Evolutionary conservation across 2,113 vertebrate genomes (phyloP).

Genomic region (Pluvianellus socialis): DNA sequence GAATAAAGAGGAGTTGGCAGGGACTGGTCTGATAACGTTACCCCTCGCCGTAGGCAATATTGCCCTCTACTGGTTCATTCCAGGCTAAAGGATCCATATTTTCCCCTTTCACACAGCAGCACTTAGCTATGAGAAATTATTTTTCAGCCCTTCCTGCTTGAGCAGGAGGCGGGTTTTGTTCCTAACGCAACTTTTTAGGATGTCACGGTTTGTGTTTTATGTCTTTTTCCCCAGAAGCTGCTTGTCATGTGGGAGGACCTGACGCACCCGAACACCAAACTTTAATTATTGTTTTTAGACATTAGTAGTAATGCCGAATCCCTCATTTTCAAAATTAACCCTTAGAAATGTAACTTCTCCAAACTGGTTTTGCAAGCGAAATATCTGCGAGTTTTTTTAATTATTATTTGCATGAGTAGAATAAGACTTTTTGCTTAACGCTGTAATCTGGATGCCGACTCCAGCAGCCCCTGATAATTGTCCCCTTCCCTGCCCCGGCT

Average conservation of each 20-base stretch:
- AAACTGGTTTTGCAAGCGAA: neutral
- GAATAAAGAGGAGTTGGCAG: neutral
- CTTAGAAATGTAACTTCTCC: neutral
- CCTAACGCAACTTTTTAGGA: neutral
- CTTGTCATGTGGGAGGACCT: neutral
- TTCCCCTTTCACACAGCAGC: neutral
- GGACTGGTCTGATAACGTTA: neutral
- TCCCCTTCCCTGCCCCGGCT: neutral
- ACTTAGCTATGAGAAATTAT: neutral
- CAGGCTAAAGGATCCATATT: neutral
- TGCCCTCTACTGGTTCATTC: slow-evolving; percentile 57
- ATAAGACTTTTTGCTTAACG: neutral
- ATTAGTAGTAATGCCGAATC: neutral
- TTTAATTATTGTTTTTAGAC: neutral
- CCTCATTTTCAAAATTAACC: neutral
- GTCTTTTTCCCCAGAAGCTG: neutral
- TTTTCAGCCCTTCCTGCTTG: neutral
- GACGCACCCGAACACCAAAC: neutral
- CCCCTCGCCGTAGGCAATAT: neutral
- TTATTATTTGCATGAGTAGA: neutral
- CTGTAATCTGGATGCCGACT: neutral
- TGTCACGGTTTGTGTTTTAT: neutral
- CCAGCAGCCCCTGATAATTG: neutral
- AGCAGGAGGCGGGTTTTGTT: neutral
- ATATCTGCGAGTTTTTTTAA: neutral